phyloP scores from a whole-genome alignment of 2,888 invertebrate genomes.

The Epistrophe eligans region DNA sequence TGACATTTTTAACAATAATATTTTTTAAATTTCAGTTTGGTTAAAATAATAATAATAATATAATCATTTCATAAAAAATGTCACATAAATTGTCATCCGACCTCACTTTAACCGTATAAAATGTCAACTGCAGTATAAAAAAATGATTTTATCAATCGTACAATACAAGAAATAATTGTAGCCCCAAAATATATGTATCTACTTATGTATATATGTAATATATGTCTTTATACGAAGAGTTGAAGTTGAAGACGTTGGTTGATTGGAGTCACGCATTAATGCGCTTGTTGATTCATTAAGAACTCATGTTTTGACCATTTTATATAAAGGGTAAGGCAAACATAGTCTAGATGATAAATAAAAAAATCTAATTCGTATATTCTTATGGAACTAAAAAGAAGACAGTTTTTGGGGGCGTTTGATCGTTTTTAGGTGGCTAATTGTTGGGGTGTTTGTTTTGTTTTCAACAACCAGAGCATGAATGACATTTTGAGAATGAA shows the following conservation, averaged over 20 bases:
- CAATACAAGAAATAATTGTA: too few species aligned
- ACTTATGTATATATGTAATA: too few species aligned
- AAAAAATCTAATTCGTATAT: neutral
- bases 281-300: conserved; percentile 70
- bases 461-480: neutral
- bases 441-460: neutral
- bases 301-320: conserved; percentile 66
- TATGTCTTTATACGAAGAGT: neutral
- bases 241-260: neutral
- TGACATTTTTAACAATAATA: too few species aligned
- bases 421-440: conserved; percentile 4
- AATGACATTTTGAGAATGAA: neutral
- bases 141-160: neutral
- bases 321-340: conserved; percentile 36
- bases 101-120: too few species aligned
- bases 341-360: conserved; percentile 21
- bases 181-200: too few species aligned
- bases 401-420: neutral
- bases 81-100: too few species aligned
- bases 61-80: too few species aligned
- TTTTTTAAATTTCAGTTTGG: too few species aligned
- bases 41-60: too few species aligned
- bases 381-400: neutral
- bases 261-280: conserved; percentile 48
- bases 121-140: neutral